Base-by-base conservation (phyloP, 2,113 vertebrate genomes). In the Boulengeromyrus knoepffleri region DNA sequence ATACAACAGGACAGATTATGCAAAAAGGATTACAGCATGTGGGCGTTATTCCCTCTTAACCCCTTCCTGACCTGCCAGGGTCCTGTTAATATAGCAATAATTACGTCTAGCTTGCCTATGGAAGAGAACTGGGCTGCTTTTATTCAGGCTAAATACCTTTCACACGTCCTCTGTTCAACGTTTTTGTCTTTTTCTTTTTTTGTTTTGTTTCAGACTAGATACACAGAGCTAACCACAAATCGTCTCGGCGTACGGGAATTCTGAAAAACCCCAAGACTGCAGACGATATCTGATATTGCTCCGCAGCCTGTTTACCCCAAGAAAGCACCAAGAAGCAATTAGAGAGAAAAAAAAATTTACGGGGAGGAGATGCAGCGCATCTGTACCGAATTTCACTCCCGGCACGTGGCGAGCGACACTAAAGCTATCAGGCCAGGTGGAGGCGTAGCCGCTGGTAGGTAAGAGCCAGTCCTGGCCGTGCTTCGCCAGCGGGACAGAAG, bases 21-120 rank as follows among this genome's bases (percentile, higher is more conserved):
- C 24, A 47, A 31, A 85, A 53, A 9, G 4, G 27, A 56, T 36
- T 27, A 89, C 31, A 47, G 21, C 62, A 88, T 84, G 42, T 85
- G 58, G 85, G 36, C 17, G 21, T 27, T 15, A 70, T 90, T 89
- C 88, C 88, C 77, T 85, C 58, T 89, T 91, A 85, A 88, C 89
- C 87, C 90, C 56, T 66, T 12, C 3, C 49, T 85, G 90, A 91
- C 86, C 90, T 56, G 24, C 13, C 52, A n/a, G 4, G 36, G 45
- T 86, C 85, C 88, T 42, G 39, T 83, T 80, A 89, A 36, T 27
- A 27, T 17, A 2, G 27, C 12, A 90, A 56, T 47, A 50, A 88
- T 88, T 88, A 45, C 77, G 45, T 88, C 45, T 56, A 15, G 24
- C 86, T 47, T 74, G 36, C 66, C 66, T 80, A 8, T 27, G 31